Base-by-base conservation (phyloP, 2,797 vertebrate species). In the Taenioides sp. region DNA sequence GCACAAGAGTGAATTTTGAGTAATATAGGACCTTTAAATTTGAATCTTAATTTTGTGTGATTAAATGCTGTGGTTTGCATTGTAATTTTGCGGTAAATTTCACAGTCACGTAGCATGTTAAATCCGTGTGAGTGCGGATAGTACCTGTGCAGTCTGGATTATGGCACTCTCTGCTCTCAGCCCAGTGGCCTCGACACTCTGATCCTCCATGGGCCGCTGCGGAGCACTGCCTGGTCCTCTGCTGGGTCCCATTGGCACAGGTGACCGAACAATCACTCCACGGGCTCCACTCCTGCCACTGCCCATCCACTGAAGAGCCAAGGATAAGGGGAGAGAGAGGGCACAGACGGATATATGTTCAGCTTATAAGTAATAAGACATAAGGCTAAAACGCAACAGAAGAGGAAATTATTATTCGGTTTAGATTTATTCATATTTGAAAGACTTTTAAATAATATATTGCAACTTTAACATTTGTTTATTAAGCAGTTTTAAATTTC, bases 261-360 rank as follows among this genome's bases (percentile, higher is more conserved):
- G 97, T 98, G 92, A 98, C 98, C 0, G 98, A 99, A 87, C 98
- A 99, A 87, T 98, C 96, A 84, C 97, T 98, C 98, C 98, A 99
- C 0, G 95, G 88, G 81, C 96, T 99, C 98, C 98, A 99, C 88
- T 99, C 98, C 84, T 99, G 97, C 98, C 98, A 99, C 92, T 98
- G 96, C 72, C 98, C 98, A 47, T 99, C 98, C 85, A 99, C 98
- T 99, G 91, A 84, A 84, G 88, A 81, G 73, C 75, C 89, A 89
- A 84, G 83, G 81, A 80, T 86, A 81, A 77, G 79, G 85, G 76
- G 79, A 77, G 82, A 84, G 82, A 84, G 81, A 87, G 85, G 77
- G 88, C 86, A 86, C 81, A 90, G 78, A 89, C 79, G 74, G 69
- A 82, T 76, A 86, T 75, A 87, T 91, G 86, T 92, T 92, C 85